These are phyloP conservation scores for Gambelia wislizenii DNA, from an alignment of 2,797 vertebrate genomes.

Conservation along the genomic window DNA sequence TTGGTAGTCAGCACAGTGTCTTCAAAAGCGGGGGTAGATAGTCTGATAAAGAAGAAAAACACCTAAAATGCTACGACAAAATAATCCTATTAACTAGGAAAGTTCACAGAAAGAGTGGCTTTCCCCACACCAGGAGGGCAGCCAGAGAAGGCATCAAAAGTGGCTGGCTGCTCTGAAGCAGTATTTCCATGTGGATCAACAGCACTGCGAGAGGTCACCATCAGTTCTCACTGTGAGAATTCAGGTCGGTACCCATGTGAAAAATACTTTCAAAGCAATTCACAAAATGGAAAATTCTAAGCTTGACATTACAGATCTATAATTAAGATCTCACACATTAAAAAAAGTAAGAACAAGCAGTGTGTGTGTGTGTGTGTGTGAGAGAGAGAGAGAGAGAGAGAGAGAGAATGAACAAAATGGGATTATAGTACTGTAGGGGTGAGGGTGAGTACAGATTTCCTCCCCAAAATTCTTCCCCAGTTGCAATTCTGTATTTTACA, in stretches of 20 bases:
- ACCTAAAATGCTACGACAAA: background rate
- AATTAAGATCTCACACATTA: background rate
- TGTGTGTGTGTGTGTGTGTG: background rate
- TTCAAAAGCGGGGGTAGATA: background rate
- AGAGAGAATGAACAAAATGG: too few species aligned
- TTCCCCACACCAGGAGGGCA: background rate
- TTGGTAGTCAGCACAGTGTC: background rate
- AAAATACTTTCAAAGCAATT: constrained; percentile 12
- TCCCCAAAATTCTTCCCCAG: background rate
- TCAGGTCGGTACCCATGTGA: constrained; percentile 2
- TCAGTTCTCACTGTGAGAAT: background rate
- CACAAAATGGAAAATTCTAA: too few species aligned
- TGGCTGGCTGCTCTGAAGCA: background rate
- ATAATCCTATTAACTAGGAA: background rate
- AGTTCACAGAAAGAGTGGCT: fast-evolving
- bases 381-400: too few species aligned
- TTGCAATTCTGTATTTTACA: background rate
- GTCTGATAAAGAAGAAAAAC: background rate
- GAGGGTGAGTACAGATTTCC: background rate
- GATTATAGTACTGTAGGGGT: background rate
- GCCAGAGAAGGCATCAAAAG: constrained; percentile 29
- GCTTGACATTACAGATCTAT: background rate
- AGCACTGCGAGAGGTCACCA: constrained; percentile 6
- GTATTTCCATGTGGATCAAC: background rate
- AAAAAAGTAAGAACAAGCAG: background rate